A percentile compares a stretch with the other conserved stretches of the same genome.
Evolutionary conservation across 2,888 invertebrate species (phyloP).

Genomic region (Muschampia staudingeri): DNA sequence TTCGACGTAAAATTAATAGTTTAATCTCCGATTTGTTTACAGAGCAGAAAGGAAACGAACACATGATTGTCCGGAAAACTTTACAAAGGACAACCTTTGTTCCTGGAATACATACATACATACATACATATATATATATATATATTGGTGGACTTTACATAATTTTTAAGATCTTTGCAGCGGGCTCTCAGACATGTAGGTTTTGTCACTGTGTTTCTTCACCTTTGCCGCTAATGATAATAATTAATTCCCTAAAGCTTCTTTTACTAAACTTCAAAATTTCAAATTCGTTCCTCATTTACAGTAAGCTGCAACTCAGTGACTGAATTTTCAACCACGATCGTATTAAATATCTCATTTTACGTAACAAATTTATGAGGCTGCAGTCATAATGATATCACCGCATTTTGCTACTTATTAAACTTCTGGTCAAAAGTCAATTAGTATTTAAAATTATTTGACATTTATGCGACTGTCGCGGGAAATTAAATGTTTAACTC

Average conservation of each 20-base stretch:
- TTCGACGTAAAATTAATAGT: background rate
- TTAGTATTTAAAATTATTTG: slow-evolving; percentile 10
- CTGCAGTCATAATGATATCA: slow-evolving; percentile 34
- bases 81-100: too few species aligned
- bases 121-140: background rate
- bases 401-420: slow-evolving; percentile 17
- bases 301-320: slow-evolving; percentile 18
- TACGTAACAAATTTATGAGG: slow-evolving; percentile 29
- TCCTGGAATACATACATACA: background rate
- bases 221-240: too few species aligned
- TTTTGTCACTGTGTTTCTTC: too few species aligned
- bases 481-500: too few species aligned
- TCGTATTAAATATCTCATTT: slow-evolving; percentile 19
- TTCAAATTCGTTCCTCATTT: background rate
- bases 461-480: too few species aligned
- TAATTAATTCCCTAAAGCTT: background rate
- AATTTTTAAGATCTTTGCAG: too few species aligned
- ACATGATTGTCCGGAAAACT: too few species aligned
- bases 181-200: too few species aligned
- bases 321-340: slow-evolving; percentile 7
- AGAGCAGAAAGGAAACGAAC: too few species aligned
- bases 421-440: background rate
- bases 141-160: background rate
- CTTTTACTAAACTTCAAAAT: background rate
- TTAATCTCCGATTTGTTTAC: too few species aligned